Base-by-base conservation (phyloP, 2,888 invertebrate genomes). In the Venusia cambrica region DNA sequence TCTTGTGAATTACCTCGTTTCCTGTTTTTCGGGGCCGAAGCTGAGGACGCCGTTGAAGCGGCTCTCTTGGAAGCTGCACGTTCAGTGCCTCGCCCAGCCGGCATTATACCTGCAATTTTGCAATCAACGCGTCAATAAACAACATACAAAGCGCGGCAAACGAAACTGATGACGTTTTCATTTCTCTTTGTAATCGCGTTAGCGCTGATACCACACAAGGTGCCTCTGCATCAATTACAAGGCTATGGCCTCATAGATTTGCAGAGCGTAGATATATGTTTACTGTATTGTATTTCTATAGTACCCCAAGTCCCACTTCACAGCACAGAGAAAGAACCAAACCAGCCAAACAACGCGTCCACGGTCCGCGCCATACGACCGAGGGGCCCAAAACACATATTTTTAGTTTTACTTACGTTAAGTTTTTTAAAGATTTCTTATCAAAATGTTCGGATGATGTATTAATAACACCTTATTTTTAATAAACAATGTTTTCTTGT, bases 271-370 rank as follows among this genome's bases (percentile, higher is more conserved):
- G 63, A 74, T 78, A 85, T n/a, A n/a, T n/a, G 87, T 85, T 85
- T 85, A 87, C n/a, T 81, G 81, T 76, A 80, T 81, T 78, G 83
- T 80, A 73, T 83, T 83, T 79, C 67, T 84, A 80, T 79, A 84
- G 58, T n/a, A n/a, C n/a, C n/a, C n/a, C n/a, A n/a, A n/a, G n/a
- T n/a, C n/a, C n/a, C n/a, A n/a, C n/a, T n/a, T 61, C 73, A 75
- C 73, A 78, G 70, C 77, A 79, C 79, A 58, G 55, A 48, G 66
- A 71, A 68, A 69, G 72, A 83, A 84, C 84, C 80, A 81, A 78
- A 72, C 73, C 77, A n/a, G n/a, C n/a, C n/a, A n/a, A n/a, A n/a
- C n/a, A n/a, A n/a, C n/a, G n/a, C n/a, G n/a, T n/a, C n/a, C n/a
- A n/a, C n/a, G n/a, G 71, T 63, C 62, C 59, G 55, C 62, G 57